These are phyloP conservation scores for Larimichthys polyactis DNA, from an alignment of 2,113 vertebrate genomes.

Conservation along the genomic window DNA sequence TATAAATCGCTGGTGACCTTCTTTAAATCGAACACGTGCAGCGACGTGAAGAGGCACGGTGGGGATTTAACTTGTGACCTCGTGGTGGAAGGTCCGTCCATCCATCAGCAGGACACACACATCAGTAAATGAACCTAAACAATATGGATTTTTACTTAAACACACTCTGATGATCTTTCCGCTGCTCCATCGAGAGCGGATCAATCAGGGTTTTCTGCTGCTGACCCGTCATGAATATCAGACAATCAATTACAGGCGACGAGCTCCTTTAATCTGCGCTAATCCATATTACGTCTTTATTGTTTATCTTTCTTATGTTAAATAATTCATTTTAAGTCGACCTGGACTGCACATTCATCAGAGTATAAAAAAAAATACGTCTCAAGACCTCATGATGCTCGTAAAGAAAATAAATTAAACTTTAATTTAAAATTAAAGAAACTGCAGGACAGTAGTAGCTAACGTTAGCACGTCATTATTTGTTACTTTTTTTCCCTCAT, in stretches of 20 bases:
- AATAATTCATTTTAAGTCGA: too few relatives aligned
- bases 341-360: too few relatives aligned
- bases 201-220: background rate
- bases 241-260: background rate
- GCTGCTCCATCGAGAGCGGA: background rate
- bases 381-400: too few relatives aligned
- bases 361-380: too few relatives aligned
- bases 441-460: too few relatives aligned
- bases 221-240: constrained; percentile 7
- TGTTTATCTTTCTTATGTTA: too few relatives aligned
- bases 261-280: background rate
- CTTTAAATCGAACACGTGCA: too few relatives aligned
- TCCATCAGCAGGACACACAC: background rate
- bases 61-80: background rate
- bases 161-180: background rate
- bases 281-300: too few relatives aligned
- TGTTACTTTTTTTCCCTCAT: too few relatives aligned
- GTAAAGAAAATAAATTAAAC: too few relatives aligned
- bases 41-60: background rate
- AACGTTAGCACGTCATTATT: too few relatives aligned
- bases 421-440: too few relatives aligned
- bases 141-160: constrained; percentile 41
- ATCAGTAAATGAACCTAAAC: constrained; percentile 19
- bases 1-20: background rate
- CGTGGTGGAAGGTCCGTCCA: background rate